Percentiles rank a stretch among this genome's conserved stretches.
Conservation (phyloP, 2,797 vertebrate genomes). For the Pelochelys cantorii region DNA sequence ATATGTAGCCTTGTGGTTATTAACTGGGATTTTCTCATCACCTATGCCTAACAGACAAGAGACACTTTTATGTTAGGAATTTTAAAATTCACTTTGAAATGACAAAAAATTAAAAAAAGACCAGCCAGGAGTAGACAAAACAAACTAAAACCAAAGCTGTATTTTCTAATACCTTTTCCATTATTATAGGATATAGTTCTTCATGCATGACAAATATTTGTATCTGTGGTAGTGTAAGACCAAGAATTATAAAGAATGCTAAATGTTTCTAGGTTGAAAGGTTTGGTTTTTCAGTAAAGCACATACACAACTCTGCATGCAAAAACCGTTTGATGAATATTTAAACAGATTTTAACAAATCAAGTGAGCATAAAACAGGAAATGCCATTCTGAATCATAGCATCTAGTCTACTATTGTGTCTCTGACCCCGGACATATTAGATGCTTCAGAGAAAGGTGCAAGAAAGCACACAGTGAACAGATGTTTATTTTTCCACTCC, state of each 20-base stretch:
- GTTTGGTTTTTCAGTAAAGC: not conserved
- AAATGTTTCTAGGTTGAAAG: not conserved
- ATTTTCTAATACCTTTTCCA: not conserved
- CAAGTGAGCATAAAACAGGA: no score
- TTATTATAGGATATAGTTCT: not conserved
- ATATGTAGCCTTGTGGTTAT: not conserved
- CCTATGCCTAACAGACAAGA: not conserved
- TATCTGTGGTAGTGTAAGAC: not conserved
- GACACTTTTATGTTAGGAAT: not conserved
- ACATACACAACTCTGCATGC: not conserved
- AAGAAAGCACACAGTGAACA: not conserved
- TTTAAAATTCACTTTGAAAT: conserved; percentile 3
- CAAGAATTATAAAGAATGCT: not conserved
- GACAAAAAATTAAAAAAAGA: not conserved
- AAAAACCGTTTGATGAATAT: not conserved
- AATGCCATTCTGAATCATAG: no score
- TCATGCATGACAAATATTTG: not conserved
- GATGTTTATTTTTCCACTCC: not conserved
- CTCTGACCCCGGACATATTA: not conserved
- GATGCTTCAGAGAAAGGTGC: not conserved
- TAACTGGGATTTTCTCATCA: not conserved
- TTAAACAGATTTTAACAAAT: no score
- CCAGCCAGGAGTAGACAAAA: not conserved
- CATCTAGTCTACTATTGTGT: no score
- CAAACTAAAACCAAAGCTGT: not conserved